Evolutionary conservation across 2,113 vertebrate species (phyloP).

Genomic region (Stegostoma tigrinum): DNA sequence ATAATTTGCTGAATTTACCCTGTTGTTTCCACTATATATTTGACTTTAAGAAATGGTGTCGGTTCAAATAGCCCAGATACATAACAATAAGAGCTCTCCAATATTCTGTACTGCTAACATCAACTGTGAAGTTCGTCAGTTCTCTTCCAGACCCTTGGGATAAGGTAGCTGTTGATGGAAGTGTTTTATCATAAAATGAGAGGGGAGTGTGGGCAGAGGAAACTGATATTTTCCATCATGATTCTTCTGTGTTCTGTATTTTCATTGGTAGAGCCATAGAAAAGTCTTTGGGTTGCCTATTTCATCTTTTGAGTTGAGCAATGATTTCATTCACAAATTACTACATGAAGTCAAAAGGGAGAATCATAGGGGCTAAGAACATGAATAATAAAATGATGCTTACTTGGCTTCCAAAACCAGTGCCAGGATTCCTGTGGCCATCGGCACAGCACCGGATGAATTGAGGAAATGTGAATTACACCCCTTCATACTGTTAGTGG

Average conservation of each 20-base stretch:
- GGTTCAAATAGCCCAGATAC: slow-evolving; percentile 12
- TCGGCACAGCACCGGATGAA: slow-evolving; percentile 50
- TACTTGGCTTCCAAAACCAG: slow-evolving; percentile 50
- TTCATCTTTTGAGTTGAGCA: background rate
- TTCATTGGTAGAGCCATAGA: background rate
- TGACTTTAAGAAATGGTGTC: background rate
- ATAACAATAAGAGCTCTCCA: background rate
- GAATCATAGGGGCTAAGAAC: background rate
- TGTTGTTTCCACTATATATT: background rate
- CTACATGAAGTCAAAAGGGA: background rate
- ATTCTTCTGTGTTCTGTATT: background rate
- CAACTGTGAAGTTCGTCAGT: background rate
- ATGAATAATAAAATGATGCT: background rate
- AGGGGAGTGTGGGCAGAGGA: background rate
- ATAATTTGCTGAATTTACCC: slow-evolving; percentile 19
- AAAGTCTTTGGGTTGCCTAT: background rate
- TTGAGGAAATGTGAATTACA: slow-evolving; percentile 56
- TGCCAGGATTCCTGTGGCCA: slow-evolving; percentile 47
- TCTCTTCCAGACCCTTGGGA: slow-evolving; percentile 7
- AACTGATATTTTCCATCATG: background rate
- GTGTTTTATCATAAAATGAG: background rate
- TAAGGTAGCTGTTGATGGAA: background rate
- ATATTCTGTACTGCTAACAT: background rate
- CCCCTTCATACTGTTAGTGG: slow-evolving; percentile 60
- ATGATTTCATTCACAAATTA: too few species aligned